A percentile compares a stretch with the other conserved stretches of the same genome.
These are phyloP conservation scores for Balanococcus diminutus DNA, from an alignment of 2,888 invertebrate genomes.

Conservation along the genomic window DNA sequence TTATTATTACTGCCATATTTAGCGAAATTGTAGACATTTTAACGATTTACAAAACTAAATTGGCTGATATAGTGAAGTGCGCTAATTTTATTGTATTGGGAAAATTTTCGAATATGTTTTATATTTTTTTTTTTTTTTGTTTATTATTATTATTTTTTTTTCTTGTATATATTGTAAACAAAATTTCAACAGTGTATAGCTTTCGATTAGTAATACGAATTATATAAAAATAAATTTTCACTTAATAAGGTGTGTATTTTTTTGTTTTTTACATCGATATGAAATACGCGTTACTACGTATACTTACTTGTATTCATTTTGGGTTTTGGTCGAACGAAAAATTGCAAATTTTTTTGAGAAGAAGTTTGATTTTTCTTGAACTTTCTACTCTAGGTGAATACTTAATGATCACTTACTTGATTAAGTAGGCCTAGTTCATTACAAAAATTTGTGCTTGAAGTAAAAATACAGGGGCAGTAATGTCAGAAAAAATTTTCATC, in stretches of 20 bases:
- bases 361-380: too few relatives aligned
- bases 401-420: too few relatives aligned
- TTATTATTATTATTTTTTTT: constrained; percentile 25
- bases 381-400: too few relatives aligned
- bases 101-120: constrained; percentile 29
- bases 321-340: too few relatives aligned
- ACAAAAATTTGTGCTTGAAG: too few relatives aligned
- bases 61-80: constrained; percentile 23
- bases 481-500: too few relatives aligned
- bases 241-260: constrained; percentile 28
- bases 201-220: constrained; percentile 45
- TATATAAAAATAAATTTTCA: constrained; percentile 48
- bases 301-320: too few relatives aligned
- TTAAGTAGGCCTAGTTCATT: too few relatives aligned
- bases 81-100: constrained; percentile 34
- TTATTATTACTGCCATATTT: constrained; percentile 47
- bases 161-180: constrained; percentile 46
- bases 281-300: too few relatives aligned
- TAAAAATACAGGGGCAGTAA: too few relatives aligned
- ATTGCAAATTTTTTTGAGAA: too few relatives aligned
- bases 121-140: constrained; percentile 38
- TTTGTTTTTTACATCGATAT: too few relatives aligned
- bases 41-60: constrained; percentile 32
- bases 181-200: constrained; percentile 49
- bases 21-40: constrained; percentile 29